Evolutionary conservation across 1,140 invertebrate species (phyloP), one percentile per base, ranked within the genome.

Genomic region (Pseudomyrmex sp.): DNA sequence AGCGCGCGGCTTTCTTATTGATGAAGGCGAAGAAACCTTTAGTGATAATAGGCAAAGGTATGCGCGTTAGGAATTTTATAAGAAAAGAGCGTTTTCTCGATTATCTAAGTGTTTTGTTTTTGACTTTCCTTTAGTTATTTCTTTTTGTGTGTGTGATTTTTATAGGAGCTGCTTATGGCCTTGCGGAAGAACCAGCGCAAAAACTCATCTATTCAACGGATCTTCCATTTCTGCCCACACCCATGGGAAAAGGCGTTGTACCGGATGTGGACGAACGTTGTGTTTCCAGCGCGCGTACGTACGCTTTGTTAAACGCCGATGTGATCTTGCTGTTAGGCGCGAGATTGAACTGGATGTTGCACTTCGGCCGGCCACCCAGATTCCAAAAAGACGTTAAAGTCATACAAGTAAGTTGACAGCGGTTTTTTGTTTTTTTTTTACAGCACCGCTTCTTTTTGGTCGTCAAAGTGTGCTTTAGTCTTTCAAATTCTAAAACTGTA

Each of bases 181-280:
- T 95, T 85, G 97, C 98, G 0, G 98, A 99, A 93, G 93, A 95
- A 9, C 94, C 96, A 77, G 89, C 98, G 2, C 93, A 95, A 10
- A 94, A 96, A 65, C 95, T 99, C 0, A 95, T 99, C 12, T 92
- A 96, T 23, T 93, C 93, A 15, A 97, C 96, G 12, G 96, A 96
- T 83, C 91, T 99, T 18, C 99, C 99, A 7, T 98, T 99, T 93
- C 94, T 99, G 46, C 97, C 98, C 1, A 99, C 98, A 15, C 98
- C 99, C 1, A 99, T 99, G 98, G 99, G 97, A 86, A 99, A 99
- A 95, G 99, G 98, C 54, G 97, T 99, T 2, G 96, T 99, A 10
- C 95, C 98, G 0, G 99, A 99, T 93, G 95, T 95, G 15, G 97
- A 98, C 85, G 83, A 93, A 1, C 95, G 96, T 77, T 98, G 97